Evolutionary conservation across 2,797 vertebrate species (phyloP).

Genomic region (Crax fasciolata): DNA sequence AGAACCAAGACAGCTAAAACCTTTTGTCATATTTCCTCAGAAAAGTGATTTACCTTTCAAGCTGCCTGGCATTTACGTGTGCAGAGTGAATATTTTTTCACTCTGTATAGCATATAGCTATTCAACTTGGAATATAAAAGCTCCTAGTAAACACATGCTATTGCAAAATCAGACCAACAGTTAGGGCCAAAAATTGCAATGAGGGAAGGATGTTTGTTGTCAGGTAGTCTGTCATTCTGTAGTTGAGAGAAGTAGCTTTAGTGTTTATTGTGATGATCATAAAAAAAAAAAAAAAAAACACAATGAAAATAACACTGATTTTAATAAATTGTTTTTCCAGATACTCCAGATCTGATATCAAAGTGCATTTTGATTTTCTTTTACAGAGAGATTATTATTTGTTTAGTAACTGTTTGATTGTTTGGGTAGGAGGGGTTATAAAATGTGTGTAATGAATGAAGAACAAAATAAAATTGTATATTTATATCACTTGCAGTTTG

Average conservation of each 20-base stretch:
- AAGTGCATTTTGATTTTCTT: neutral
- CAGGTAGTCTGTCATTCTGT: neutral
- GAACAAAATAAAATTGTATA: neutral
- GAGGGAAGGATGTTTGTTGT: neutral
- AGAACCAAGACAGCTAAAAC: neutral
- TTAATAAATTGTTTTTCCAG: neutral
- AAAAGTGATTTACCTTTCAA: neutral
- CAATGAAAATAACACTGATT: neutral
- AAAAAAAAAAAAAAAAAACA: neutral
- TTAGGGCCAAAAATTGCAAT: neutral
- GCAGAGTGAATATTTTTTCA: neutral
- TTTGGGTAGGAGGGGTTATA: neutral
- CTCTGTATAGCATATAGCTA: neutral
- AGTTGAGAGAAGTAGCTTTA: neutral
- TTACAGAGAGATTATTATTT: neutral
- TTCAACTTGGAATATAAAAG: neutral
- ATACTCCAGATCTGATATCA: neutral
- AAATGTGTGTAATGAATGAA: neutral
- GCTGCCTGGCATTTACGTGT: fast-evolving
- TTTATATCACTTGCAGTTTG: neutral
- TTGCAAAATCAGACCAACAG: neutral
- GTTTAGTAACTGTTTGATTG: neutral
- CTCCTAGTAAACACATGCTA: neutral
- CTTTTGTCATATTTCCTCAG: neutral
- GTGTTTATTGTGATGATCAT: neutral